Percentiles rank a stretch among this genome's conserved stretches.
These are phyloP conservation scores for Penaeus indicus DNA, from an alignment of 1,140 invertebrate species.

Conservation along the genomic window DNA sequence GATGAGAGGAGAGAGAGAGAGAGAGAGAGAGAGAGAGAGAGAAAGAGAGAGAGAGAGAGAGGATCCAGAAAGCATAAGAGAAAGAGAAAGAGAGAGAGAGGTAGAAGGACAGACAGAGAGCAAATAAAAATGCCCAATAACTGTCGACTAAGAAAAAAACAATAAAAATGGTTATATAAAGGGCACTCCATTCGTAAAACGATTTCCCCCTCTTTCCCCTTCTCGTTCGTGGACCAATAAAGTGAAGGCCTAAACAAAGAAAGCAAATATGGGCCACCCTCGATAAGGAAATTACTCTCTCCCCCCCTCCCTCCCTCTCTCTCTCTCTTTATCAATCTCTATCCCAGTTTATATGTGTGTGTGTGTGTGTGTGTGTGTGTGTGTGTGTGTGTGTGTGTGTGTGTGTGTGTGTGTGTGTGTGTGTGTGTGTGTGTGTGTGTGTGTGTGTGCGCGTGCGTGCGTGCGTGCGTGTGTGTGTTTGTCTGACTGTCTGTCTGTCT, in stretches of 20 bases:
- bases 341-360: neutral
- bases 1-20: neutral
- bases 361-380: neutral
- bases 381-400: constrained; percentile 22
- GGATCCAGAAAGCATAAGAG: neutral
- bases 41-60: neutral
- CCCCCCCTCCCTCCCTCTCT: neutral
- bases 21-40: neutral
- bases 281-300: too few species aligned
- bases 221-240: too few species aligned
- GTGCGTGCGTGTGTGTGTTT: constrained; percentile 36
- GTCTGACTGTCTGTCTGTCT: too few species aligned
- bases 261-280: too few species aligned
- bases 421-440: constrained; percentile 33
- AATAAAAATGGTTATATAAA: too few species aligned
- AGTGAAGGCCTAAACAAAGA: too few species aligned
- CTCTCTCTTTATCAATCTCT: neutral
- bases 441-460: constrained; percentile 34
- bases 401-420: constrained; percentile 13
- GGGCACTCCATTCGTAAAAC: too few species aligned
- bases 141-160: too few species aligned
- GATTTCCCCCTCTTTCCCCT: too few species aligned
- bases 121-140: neutral
- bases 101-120: neutral
- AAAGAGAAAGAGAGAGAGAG: neutral